These are phyloP conservation scores for Ctenodactylus gundi DNA, from an alignment of 2,113 vertebrate species.

Conservation along the genomic window DNA sequence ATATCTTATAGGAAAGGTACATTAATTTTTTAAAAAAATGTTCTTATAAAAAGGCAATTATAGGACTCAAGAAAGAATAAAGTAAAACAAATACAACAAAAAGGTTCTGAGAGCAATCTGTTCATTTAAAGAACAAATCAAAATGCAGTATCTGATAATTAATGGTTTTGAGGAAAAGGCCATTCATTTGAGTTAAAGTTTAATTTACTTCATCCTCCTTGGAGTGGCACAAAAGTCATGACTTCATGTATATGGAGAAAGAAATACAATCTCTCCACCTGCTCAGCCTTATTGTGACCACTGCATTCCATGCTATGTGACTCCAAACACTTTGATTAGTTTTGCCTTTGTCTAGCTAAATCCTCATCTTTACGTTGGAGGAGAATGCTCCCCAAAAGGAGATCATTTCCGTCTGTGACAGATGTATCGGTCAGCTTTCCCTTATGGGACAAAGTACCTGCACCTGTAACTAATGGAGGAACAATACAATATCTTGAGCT, in stretches of 20 bases:
- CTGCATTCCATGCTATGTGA: neutral
- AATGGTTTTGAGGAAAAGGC: neutral
- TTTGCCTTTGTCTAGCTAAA: neutral
- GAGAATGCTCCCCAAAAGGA: neutral
- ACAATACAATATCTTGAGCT: neutral
- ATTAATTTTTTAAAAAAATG: neutral
- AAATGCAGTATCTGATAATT: neutral
- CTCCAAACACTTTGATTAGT: neutral
- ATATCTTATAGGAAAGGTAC: neutral
- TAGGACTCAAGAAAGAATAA: constrained; percentile 27
- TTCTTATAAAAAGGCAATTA: neutral
- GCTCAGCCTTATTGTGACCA: neutral
- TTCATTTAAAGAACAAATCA: neutral
- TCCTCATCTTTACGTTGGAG: neutral
- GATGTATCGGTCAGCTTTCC: too few relatives aligned
- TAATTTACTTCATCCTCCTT: neutral
- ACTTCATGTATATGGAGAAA: neutral
- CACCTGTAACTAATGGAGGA: too few relatives aligned
- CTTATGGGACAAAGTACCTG: too few relatives aligned
- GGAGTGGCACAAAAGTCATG: neutral
- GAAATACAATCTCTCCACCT: neutral
- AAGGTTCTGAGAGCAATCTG: neutral
- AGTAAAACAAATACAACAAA: neutral
- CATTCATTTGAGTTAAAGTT: neutral
- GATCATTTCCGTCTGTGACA: neutral